Base-by-base conservation (phyloP, 2,113 vertebrate genomes). In the Lepus timidus region DNA sequence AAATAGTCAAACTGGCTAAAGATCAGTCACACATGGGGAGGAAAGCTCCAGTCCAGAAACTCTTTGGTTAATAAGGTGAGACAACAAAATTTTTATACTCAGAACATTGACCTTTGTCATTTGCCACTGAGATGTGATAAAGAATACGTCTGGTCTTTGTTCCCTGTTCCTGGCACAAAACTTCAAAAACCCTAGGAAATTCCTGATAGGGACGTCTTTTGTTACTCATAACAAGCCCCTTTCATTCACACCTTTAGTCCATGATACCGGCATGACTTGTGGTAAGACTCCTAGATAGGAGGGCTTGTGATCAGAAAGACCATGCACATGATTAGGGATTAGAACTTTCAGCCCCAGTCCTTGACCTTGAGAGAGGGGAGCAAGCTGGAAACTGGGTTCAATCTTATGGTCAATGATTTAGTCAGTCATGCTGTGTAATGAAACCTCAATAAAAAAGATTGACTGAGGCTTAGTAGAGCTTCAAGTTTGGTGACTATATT, bases 31-130 rank as follows among this genome's bases (percentile, higher is more conserved):
- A 62, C 39, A 39, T 55, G 75, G 94, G 93, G 51, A n/a, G n/a
- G 31, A 19, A 82, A 92, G 85, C 4, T 12, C n/a, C 71, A 90
- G 39, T 80, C 67, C 73, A 96, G 61, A 91, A 61, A 74, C 20
- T 70, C 64, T 93, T 92, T 88, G 23, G 58, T 87, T 76, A 94
- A 31, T 88, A 80, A 93, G 58, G 33, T 88, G 61, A 73, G 85
- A 79, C 27, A 82, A 89, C 23, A 27, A 52, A 33, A 13, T 49
- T 85, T 80, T 79, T 94, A 71, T 33, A 92, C 25, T 92, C 31
- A 61, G 62, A 92, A 78, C 2, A 22, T 78, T 94, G 39, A n/a
- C 51, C 51, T 86, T 80, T 90, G 75, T 90, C 86, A 65, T 94
- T 73, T 94, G 68, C 58, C 16, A 81, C 16, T 81, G 27, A 91